Evolutionary conservation across 2,797 vertebrate genomes (phyloP).

Genomic region (Chromis chromis): DNA sequence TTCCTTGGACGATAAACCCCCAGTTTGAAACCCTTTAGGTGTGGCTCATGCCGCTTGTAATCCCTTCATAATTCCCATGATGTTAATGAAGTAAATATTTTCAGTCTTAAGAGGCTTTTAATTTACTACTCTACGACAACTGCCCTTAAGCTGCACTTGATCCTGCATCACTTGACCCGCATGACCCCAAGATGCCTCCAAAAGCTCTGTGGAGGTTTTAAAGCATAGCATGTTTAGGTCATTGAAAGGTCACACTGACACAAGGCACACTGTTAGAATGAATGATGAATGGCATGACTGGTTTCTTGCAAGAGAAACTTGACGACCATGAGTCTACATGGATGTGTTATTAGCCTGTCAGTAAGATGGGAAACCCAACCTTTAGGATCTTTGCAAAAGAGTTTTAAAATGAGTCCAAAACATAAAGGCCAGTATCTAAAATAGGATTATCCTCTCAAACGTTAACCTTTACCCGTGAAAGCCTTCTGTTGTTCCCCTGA

Average conservation of each 20-base stretch:
- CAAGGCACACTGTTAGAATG: no score
- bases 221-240: no score
- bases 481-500: constrained; percentile 61
- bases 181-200: neutral
- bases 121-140: neutral
- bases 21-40: neutral
- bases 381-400: neutral
- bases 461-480: constrained; percentile 35
- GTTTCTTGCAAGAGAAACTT: no score
- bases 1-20: neutral
- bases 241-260: no score
- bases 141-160: neutral
- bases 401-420: neutral
- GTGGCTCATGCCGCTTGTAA: neutral
- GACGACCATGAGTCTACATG: no score
- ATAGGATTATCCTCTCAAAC: constrained; percentile 66
- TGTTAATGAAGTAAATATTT: neutral
- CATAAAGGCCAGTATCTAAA: constrained; percentile 3
- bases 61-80: no score
- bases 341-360: no score
- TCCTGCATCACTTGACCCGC: neutral
- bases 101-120: no score
- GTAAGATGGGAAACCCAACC: neutral
- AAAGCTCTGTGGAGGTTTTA: no score
- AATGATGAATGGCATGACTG: no score